phyloP scores from a whole-genome alignment of 2,888 invertebrate species.

The Ectobius pallidus region DNA sequence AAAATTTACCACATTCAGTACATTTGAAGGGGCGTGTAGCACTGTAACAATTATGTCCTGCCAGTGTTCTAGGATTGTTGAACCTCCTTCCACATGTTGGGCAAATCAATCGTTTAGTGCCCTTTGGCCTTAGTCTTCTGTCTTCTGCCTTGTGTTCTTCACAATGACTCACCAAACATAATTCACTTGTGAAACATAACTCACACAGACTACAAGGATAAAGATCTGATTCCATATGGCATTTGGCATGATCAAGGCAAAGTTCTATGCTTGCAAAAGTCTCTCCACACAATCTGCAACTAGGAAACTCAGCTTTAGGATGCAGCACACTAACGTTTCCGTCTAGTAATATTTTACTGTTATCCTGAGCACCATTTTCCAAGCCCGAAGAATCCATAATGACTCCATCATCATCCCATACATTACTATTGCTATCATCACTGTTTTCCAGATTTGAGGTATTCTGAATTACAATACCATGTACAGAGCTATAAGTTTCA shows the following conservation, averaged over 20 bases:
- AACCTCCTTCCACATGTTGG: slow-evolving; percentile 33
- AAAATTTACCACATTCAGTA: slow-evolving; percentile 42
- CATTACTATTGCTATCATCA: slow-evolving; percentile 13
- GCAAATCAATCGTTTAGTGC: slow-evolving; percentile 30
- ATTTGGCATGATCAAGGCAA: slow-evolving; percentile 36
- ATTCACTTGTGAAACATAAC: slow-evolving; percentile 33
- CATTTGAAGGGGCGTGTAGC: slow-evolving; percentile 35
- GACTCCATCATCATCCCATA: background rate
- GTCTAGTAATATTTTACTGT: background rate
- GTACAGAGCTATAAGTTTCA: background rate
- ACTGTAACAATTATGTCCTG: slow-evolving; percentile 32
- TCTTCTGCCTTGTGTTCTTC: slow-evolving; percentile 33
- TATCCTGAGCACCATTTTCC: background rate
- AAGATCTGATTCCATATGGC: slow-evolving; percentile 32
- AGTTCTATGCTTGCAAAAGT: slow-evolving; percentile 34
- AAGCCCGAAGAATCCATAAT: background rate
- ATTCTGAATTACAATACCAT: background rate
- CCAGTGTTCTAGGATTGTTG: slow-evolving; percentile 26
- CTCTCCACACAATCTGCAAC: slow-evolving; percentile 38
- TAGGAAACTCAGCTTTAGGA: background rate
- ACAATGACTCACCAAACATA: slow-evolving; percentile 34
- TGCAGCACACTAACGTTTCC: background rate
- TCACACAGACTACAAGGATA: slow-evolving; percentile 41
- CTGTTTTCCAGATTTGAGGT: background rate
- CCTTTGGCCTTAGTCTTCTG: background rate